phyloP scores from a whole-genome alignment of 2,113 vertebrate genomes.

The Chlamydotis undulata region DNA sequence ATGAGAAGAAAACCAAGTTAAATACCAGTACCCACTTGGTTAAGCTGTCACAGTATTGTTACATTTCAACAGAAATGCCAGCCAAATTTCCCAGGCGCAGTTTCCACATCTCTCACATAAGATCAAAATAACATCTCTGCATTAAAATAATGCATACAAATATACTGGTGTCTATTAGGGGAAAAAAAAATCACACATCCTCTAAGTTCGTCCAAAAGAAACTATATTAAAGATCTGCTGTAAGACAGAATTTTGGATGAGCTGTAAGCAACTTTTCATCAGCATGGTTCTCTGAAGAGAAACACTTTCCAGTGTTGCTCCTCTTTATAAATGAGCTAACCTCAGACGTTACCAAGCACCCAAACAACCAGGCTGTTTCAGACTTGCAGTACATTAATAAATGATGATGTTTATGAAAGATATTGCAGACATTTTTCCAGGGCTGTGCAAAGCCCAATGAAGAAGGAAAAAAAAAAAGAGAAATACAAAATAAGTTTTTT shows the following conservation, averaged over 20 bases:
- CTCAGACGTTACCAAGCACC: slow-evolving; percentile 54
- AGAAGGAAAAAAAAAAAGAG: background rate
- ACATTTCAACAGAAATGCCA: background rate
- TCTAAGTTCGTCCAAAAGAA: slow-evolving; percentile 69
- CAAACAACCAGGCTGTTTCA: slow-evolving; percentile 47
- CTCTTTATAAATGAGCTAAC: slow-evolving; percentile 64
- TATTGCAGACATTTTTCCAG: slow-evolving; percentile 45
- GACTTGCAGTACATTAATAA: slow-evolving; percentile 57
- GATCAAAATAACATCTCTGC: slow-evolving; percentile 4
- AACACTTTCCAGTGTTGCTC: slow-evolving; percentile 65
- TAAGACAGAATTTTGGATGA: slow-evolving; percentile 68
- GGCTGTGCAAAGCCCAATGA: slow-evolving; percentile 4
- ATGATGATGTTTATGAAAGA: slow-evolving; percentile 46
- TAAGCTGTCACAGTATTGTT: slow-evolving; percentile 43
- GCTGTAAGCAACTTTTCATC: slow-evolving; percentile 70
- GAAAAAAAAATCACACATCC: background rate
- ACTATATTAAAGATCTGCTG: slow-evolving; percentile 59
- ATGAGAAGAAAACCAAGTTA: slow-evolving; percentile 4
- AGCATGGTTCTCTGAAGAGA: slow-evolving; percentile 54
- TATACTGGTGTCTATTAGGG: slow-evolving; percentile 7
- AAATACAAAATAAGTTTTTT: background rate
- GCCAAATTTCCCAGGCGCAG: slow-evolving; percentile 56
- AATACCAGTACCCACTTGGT: slow-evolving; percentile 15
- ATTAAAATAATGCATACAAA: slow-evolving; percentile 40
- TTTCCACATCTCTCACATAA: slow-evolving; percentile 16